These are phyloP conservation scores for Prenolepis imparis DNA, from an alignment of 2,888 invertebrate species.

Conservation along the genomic window DNA sequence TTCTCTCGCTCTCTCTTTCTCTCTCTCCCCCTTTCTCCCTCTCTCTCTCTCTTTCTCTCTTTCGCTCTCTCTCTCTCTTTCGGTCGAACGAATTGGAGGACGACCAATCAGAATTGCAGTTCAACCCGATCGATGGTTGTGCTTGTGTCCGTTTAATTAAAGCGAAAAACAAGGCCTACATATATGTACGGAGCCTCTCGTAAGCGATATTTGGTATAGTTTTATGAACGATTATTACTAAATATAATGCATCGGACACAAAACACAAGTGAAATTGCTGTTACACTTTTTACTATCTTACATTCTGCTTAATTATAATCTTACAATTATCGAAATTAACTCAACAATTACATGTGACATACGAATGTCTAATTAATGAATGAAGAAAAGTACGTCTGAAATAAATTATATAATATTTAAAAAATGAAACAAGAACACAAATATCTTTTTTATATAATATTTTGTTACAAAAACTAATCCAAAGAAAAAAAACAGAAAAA, in stretches of 20 bases:
- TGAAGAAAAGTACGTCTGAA: not conserved
- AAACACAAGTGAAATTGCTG: slow-evolving; percentile 78
- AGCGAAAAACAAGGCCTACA: slow-evolving; percentile 57
- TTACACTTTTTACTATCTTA: slow-evolving; percentile 41
- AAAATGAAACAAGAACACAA: slow-evolving; percentile 5
- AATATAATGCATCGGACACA: slow-evolving; percentile 80
- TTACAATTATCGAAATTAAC: slow-evolving; percentile 23
- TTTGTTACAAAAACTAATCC: not conserved
- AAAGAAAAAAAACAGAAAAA: not conserved
- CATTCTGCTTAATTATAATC: slow-evolving; percentile 17
- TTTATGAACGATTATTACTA: slow-evolving; percentile 25
- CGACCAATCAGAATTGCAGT: slow-evolving; percentile 79
- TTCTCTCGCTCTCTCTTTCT: slow-evolving; percentile 10
- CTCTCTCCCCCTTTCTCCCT: not conserved
- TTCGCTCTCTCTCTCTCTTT: not conserved
- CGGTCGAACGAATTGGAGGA: slow-evolving; percentile 38
- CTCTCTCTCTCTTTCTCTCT: not conserved
- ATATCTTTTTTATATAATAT: not conserved
- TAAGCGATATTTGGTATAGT: slow-evolving; percentile 10
- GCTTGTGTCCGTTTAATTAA: slow-evolving; percentile 83
- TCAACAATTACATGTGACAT: not conserved
- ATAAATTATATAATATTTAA: not conserved
- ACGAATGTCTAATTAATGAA: not conserved
- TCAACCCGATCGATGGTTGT: slow-evolving; percentile 85
- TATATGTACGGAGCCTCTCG: slow-evolving; percentile 53